Conservation (phyloP, 2,797 vertebrate genomes). For the Brachyalestes nurse region DNA sequence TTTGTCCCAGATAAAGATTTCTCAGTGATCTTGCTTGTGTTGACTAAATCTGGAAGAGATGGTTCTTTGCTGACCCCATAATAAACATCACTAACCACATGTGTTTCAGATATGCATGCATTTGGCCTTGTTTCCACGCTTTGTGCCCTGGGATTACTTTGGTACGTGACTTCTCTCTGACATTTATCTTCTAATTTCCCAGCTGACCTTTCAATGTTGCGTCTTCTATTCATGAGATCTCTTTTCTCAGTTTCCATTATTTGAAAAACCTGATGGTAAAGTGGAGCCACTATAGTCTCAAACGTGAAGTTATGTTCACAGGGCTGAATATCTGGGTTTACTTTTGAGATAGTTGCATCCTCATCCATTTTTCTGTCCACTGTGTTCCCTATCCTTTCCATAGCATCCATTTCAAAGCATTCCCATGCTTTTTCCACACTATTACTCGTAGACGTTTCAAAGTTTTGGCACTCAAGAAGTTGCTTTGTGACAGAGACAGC, state of each 20-base stretch:
- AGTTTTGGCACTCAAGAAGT: slow-evolving; percentile 13
- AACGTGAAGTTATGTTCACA: slow-evolving; percentile 60
- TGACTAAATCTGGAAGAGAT: slow-evolving; percentile 8
- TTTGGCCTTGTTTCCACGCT: slow-evolving; percentile 31
- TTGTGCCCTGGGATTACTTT: slow-evolving; percentile 23
- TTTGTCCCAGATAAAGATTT: slow-evolving; percentile 2
- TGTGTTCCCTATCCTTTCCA: slow-evolving; percentile 9
- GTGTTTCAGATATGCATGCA: slow-evolving; percentile 30
- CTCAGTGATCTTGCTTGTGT: neutral
- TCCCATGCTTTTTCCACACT: slow-evolving; percentile 54
- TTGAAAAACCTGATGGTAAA: slow-evolving; percentile 71
- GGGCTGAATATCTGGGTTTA: neutral
- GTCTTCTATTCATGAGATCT: slow-evolving; percentile 36
- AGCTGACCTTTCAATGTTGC: slow-evolving; percentile 18
- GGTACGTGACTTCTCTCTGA: slow-evolving; percentile 37
- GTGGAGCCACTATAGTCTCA: slow-evolving; percentile 71
- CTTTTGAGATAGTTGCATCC: slow-evolving; percentile 12
- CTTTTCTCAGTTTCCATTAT: slow-evolving; percentile 60
- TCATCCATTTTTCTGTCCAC: slow-evolving; percentile 3
- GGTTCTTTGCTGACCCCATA: slow-evolving; percentile 19
- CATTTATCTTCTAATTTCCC: slow-evolving; percentile 26
- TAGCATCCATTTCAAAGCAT: slow-evolving; percentile 51
- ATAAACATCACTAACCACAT: slow-evolving; percentile 13
- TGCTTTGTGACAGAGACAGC: slow-evolving; percentile 11
- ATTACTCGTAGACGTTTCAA: slow-evolving; percentile 22